A percentile compares a stretch with the other conserved stretches of the same genome.
Conservation (phyloP, 2,888 invertebrate species). For the Iselma pallidipennis region DNA sequence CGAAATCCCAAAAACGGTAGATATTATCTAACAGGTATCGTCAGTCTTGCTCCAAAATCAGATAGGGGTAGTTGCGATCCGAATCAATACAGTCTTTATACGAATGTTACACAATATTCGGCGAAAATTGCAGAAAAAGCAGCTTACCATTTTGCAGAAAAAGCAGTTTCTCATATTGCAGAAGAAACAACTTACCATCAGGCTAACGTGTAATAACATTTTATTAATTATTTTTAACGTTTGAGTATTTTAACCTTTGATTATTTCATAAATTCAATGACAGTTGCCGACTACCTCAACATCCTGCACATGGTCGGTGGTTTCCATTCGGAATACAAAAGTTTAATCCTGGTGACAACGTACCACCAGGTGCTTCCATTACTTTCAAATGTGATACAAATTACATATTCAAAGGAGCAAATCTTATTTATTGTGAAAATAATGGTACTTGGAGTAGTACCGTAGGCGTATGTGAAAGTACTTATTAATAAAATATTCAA, state of each 20-base stretch:
- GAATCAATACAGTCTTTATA: constrained; percentile 50
- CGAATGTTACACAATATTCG: constrained; percentile 46
- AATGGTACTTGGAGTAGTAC: not conserved
- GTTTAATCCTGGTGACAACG: constrained; percentile 27
- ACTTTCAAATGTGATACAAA: constrained; percentile 29
- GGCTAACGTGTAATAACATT: no score
- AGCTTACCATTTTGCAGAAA: not conserved
- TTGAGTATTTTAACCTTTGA: no score
- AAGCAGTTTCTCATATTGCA: no score
- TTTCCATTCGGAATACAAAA: not conserved
- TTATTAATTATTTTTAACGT: no score
- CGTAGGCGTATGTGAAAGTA: not conserved
- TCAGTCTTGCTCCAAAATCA: constrained; percentile 51
- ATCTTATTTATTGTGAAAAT: not conserved
- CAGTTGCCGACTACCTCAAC: constrained; percentile 35
- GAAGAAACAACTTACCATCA: no score
- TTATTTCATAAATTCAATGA: no score
- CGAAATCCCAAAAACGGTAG: constrained; percentile 33
- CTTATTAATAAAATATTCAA: no score
- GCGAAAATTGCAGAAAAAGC: constrained; percentile 2
- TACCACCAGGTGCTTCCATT: constrained; percentile 26
- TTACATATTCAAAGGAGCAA: constrained; percentile 21
- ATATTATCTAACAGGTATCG: constrained; percentile 56
- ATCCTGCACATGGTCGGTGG: constrained; percentile 40
- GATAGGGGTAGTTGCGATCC: constrained; percentile 40